A percentile compares a stretch with the other conserved stretches of the same genome.
These are phyloP conservation scores for Diachasmimorpha longicaudata DNA, from an alignment of 1,140 invertebrate species.

Conservation along the genomic window DNA sequence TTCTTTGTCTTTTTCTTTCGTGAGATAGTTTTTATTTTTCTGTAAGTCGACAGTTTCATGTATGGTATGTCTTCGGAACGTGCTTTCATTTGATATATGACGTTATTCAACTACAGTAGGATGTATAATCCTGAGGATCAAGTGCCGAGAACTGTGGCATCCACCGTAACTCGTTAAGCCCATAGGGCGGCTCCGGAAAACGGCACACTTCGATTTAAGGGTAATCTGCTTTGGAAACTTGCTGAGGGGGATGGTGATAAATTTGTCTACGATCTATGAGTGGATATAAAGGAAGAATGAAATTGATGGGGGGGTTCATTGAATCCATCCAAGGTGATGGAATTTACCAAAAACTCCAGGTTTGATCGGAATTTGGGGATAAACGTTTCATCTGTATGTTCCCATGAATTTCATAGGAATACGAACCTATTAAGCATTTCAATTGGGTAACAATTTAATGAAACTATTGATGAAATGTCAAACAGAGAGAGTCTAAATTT, in stretches of 20 bases:
- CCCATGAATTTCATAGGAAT: no score
- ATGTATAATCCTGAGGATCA: slow-evolving; percentile 13
- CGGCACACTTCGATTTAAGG: slow-evolving; percentile 11
- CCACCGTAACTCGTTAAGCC: slow-evolving; percentile 17
- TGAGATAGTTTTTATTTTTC: neutral
- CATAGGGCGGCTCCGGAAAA: neutral
- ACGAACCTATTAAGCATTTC: no score
- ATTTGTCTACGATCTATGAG: neutral
- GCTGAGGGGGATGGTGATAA: neutral
- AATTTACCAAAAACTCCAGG: neutral
- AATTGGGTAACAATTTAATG: no score
- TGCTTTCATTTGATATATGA: neutral
- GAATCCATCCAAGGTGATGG: neutral
- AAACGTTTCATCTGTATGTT: no score
- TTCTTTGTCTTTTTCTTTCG: neutral
- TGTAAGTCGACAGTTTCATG: neutral
- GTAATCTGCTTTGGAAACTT: slow-evolving; percentile 24
- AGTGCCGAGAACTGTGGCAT: slow-evolving; percentile 8
- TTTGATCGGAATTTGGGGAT: no score
- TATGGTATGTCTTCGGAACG: neutral
- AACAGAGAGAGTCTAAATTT: no score
- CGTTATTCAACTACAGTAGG: neutral
- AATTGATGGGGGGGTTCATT: neutral
- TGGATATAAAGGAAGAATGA: no score
- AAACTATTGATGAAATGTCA: no score